Base-by-base conservation (phyloP, 2,888 invertebrate species). In the Empis stercorea region DNA sequence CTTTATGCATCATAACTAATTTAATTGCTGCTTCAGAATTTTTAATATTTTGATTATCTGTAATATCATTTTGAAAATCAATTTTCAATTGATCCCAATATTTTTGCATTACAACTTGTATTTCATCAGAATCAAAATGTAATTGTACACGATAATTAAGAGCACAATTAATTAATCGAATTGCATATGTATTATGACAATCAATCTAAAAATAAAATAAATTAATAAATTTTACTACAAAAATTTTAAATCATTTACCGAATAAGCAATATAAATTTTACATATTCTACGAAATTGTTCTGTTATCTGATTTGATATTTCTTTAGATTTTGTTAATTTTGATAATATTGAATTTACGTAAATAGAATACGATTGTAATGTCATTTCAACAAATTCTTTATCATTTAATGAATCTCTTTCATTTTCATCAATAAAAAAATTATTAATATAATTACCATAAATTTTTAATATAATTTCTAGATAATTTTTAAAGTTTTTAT, bases 211-310 rank as follows among this genome's bases (percentile, higher is more conserved):
- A 13, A 20, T 32, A 43, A 48, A 45, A 32, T n/a, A n/a, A n/a
- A n/a, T n/a, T n/a, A 23, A 42, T 15, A 23, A 15, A 9, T 34
- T 20, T 10, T 43, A 43, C 2, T 23, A 16, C 4, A 38, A 43
- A 17, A 15, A n/a, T 36, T 6, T 14, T 14, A 7, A 36, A 38
- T 15, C 10, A 45, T 56, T 56, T 54, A 66, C 68, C 55, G 67
- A 65, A 49, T 67, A 58, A 10, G 63, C 63, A 43, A 68, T 63
- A 49, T 62, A 68, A 43, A 66, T 64, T 51, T 67, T 67, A 49
- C 61, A 64, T 6, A 68, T 61, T 20, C 62, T 60, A 3, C 62
- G 54, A 44, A 66, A 62, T 32, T 61, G 49, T 13, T 67, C 66
- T 49, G 40, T 40, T 3, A 40, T 40, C 23, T 27, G 23, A 27